Conservation (phyloP, 2,113 vertebrate genomes). For the Amphilophus citrinellus region DNA sequence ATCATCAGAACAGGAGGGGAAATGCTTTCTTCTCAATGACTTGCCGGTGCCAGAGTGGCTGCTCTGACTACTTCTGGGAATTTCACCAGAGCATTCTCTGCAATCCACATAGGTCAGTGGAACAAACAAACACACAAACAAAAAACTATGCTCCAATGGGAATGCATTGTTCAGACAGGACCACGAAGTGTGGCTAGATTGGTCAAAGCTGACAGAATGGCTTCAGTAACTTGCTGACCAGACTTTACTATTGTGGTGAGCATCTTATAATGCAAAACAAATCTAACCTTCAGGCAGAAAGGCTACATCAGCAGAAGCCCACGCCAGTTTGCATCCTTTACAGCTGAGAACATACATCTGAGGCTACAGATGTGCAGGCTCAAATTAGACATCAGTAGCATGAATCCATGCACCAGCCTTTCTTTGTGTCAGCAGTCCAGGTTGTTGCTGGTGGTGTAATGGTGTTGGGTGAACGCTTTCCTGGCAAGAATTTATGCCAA, state of each 20-base stretch:
- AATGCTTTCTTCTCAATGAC: not conserved
- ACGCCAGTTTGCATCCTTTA: not conserved
- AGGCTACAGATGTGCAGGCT: not conserved
- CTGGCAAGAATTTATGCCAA: not conserved
- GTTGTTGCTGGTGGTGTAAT: not conserved
- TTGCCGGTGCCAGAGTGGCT: not conserved
- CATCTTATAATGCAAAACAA: not conserved
- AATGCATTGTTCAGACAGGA: not conserved
- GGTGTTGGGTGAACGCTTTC: not conserved
- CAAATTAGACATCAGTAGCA: not conserved
- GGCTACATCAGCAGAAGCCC: not conserved
- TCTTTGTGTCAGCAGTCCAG: not conserved
- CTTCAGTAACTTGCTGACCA: not conserved
- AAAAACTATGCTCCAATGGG: not conserved
- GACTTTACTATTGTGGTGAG: not conserved
- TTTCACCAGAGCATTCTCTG: not conserved
- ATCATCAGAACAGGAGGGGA: not conserved
- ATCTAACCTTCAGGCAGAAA: not conserved
- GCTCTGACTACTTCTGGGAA: conserved; percentile 1
- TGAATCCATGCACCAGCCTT: not conserved
- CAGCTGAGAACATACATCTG: not conserved
- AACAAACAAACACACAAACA: not conserved
- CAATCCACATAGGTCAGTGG: not conserved
- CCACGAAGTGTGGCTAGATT: not conserved
- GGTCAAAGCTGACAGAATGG: not conserved